These are phyloP conservation scores for Camelus dromedarius DNA, from an alignment of 2,113 vertebrate species.

Conservation along the genomic window DNA sequence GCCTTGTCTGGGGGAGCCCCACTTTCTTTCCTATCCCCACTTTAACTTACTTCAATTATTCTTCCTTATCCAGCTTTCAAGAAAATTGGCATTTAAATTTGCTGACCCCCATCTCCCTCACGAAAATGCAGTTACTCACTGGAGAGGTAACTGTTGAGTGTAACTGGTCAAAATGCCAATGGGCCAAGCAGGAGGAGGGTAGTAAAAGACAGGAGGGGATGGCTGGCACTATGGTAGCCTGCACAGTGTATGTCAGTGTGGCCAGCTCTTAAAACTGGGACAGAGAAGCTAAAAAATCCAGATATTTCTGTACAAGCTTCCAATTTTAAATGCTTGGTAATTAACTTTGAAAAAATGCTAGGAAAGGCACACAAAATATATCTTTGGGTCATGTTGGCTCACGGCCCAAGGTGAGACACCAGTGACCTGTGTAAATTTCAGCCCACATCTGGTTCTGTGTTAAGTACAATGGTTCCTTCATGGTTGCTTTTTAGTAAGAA, in stretches of 20 bases:
- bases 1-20: background rate
- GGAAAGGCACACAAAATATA: background rate
- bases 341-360: background rate
- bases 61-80: background rate
- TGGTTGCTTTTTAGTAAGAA: slow-evolving; percentile 7
- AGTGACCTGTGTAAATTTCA: background rate
- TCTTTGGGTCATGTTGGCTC: background rate
- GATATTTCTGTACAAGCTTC: background rate
- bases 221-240: background rate
- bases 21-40: background rate
- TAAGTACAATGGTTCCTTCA: background rate
- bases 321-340: background rate
- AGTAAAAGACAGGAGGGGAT: background rate
- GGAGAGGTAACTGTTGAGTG: background rate
- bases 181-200: background rate
- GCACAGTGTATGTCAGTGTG: background rate
- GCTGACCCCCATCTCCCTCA: background rate
- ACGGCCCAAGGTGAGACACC: slow-evolving; percentile 4
- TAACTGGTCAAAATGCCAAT: background rate
- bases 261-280: background rate
- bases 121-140: background rate
- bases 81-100: background rate
- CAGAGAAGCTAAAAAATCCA: background rate
- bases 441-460: background rate
- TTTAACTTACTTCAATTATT: background rate